Evolutionary conservation across 2,888 invertebrate genomes (phyloP).

Genomic region (Phalera bucephala): DNA sequence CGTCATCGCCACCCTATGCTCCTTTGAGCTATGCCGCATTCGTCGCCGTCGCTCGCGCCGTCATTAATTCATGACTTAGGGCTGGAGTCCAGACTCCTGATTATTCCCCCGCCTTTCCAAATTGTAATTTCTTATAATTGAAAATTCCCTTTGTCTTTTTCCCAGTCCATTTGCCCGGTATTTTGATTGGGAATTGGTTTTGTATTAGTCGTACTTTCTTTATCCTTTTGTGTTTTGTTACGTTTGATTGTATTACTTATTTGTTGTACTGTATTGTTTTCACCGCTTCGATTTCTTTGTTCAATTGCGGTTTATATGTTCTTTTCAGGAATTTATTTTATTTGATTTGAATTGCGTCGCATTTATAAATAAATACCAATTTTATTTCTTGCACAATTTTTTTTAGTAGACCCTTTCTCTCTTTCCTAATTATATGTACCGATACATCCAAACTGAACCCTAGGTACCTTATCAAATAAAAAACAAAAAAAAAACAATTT

Average conservation of each 20-base stretch:
- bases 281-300: too few relatives aligned
- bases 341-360: too few relatives aligned
- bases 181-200: constrained; percentile 32
- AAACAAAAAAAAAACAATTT: too few relatives aligned
- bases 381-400: too few relatives aligned
- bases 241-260: background rate
- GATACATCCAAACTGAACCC: too few relatives aligned
- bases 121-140: constrained; percentile 29
- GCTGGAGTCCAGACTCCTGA: constrained; percentile 3
- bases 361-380: too few relatives aligned
- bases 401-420: too few relatives aligned
- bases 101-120: constrained; percentile 4
- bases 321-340: too few relatives aligned
- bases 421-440: too few relatives aligned
- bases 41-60: constrained; percentile 7
- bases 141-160: constrained; percentile 38
- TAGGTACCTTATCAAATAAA: too few relatives aligned
- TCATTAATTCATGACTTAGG: constrained; percentile 8
- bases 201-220: constrained; percentile 14
- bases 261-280: background rate
- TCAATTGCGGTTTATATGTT: too few relatives aligned
- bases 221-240: constrained; percentile 10
- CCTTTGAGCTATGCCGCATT: constrained; percentile 5
- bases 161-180: constrained; percentile 18
- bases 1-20: constrained; percentile 5